Conservation (phyloP, 2,797 vertebrate genomes). For the Zalophus californianus region DNA sequence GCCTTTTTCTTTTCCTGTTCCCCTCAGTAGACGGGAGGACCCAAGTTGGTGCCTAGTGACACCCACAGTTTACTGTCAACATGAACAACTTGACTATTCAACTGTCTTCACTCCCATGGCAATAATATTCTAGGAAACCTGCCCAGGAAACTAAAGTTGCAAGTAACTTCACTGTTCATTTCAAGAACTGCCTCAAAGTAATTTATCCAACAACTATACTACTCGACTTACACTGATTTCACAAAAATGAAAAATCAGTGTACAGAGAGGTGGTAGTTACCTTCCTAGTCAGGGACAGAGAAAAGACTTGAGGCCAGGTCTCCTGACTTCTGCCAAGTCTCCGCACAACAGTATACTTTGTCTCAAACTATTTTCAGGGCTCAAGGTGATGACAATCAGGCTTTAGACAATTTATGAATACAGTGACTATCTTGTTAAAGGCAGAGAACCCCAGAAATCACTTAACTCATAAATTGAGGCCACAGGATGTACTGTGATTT, state of each 20-base stretch:
- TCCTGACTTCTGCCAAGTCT: neutral
- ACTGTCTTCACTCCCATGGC: neutral
- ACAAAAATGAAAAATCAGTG: neutral
- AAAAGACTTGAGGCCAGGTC: neutral
- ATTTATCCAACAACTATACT: conserved; percentile 23
- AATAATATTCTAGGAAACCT: neutral
- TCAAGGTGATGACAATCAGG: neutral
- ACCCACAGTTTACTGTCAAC: neutral
- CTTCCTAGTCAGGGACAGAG: neutral
- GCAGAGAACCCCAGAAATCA: conserved; percentile 31
- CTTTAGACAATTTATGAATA: neutral
- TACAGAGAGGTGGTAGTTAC: neutral
- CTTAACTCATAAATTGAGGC: neutral
- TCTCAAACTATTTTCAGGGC: neutral
- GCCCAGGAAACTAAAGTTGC: neutral
- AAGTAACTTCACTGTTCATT: neutral
- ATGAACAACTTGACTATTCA: neutral
- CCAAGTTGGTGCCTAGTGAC: neutral
- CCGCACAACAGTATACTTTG: neutral
- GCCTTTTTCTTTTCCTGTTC: neutral
- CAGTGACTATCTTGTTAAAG: neutral
- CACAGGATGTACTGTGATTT: neutral
- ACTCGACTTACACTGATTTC: neutral
- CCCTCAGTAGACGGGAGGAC: neutral
- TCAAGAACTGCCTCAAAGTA: neutral